Base-by-base conservation (phyloP, 2,797 vertebrate species). In the Rhabdophis nuchalis region DNA sequence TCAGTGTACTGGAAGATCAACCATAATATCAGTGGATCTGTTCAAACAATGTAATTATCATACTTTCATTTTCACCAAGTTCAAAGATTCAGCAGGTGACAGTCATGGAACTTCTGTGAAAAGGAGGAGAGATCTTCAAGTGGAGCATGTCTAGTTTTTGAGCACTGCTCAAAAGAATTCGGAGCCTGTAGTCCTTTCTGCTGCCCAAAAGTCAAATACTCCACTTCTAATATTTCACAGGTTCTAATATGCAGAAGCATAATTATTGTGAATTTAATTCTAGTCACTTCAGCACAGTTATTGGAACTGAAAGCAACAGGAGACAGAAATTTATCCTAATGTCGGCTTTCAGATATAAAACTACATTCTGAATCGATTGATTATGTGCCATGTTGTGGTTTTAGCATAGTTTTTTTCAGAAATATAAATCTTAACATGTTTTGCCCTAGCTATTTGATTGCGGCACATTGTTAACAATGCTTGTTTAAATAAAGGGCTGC, bases 401-500 rank as follows among this genome's bases (percentile, higher is more conserved):
- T 91, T 85, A 85, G 88, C 0, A 1, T 77, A 29, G 93, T 95
- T 95, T 64, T 95, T 64, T 93, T 85, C 52, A 85, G 91, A 86
- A 0, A 0, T 86, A 86, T 94, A 95, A 90, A 94, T 58, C 11
- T 68, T 93, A 46, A 90, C 89, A 87, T 92, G 32, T 94, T 95
- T 93, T 94, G 88, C 64, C 20, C n/a, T 90, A 93, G 88, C 93
- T 96, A 60, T 94, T 96, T 96, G 92, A 56, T 46, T 91, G 92
- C 94, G 93, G 91, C 93, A 95, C 29, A 94, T 94, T 91, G 90
- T 94, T 97, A 97, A 96, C 96, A 97, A 95, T 96, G 94, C 96
- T 95, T 96, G 95, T 96, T 97, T 97, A 97, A 97, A 96, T 96
- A 95, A 96, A 97, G 94, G 94, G 94, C 94, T 95, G 92, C 20